Base-by-base conservation (phyloP, 1,140 invertebrate species). In the Teleopsis dalmanni region DNA sequence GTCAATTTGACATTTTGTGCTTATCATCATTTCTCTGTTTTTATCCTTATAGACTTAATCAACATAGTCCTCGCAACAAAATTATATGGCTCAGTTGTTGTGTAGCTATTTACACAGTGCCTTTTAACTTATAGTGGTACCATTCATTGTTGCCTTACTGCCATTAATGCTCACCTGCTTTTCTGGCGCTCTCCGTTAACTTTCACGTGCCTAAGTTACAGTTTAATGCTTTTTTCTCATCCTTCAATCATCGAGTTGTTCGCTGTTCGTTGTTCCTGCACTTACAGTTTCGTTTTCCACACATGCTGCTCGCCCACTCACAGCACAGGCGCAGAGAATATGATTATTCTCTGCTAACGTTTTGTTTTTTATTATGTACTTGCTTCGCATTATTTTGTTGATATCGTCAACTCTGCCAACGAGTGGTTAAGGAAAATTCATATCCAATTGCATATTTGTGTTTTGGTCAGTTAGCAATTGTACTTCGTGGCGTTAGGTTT, bases 21-120 rank as follows among this genome's bases (percentile, higher is more conserved):
- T 65, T 65, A 65, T 65, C 63, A 60, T 57, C 58, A 57, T 58
- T 65, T 65, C 62, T 65, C 60, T 65, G 62, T 65, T 65, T 65
- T 65, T 65, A 59, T 65, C 65, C 62, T 59, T 60, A 62, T 60
- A 63, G 65, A 47, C 46, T 44, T 27, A n/a, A n/a, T n/a, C n/a
- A n/a, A n/a, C n/a, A n/a, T n/a, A 21, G 37, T 40, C 22, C 37
- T 35, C 8, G 37, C 18, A n/a, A 13, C 37, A n/a, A n/a, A n/a
- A n/a, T 40, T 29, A 31, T 31, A 22, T 31, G 16, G 23, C 19
- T n/a, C n/a, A n/a, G n/a, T n/a, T n/a, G n/a, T n/a, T n/a, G n/a
- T n/a, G n/a, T n/a, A n/a, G n/a, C n/a, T n/a, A n/a, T n/a, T n/a
- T n/a, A n/a, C n/a, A n/a, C n/a, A n/a, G n/a, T n/a, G n/a, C n/a